Percentiles rank a stretch among this genome's conserved stretches.
These are phyloP conservation scores for Cisticola juncidis DNA, from an alignment of 2,113 vertebrate species.

Conservation along the genomic window DNA sequence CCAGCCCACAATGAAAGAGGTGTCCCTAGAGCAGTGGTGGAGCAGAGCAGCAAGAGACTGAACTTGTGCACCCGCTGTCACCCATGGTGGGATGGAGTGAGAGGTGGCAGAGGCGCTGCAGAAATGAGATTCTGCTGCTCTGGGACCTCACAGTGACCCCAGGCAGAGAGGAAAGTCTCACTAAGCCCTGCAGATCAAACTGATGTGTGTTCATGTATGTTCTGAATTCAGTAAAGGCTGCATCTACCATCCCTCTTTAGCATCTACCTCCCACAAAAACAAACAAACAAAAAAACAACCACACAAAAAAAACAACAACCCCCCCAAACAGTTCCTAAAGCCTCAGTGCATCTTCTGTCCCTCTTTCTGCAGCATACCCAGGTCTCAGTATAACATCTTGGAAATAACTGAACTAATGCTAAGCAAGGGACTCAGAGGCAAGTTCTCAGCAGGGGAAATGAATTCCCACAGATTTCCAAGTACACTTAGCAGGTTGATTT, in stretches of 20 bases:
- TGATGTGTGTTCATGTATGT: fast-evolving
- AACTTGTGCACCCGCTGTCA: not conserved
- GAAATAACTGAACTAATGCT: not conserved
- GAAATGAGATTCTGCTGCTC: not conserved
- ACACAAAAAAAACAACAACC: not conserved
- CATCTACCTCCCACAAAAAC: not conserved
- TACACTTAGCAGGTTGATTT: not conserved
- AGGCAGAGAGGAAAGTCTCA: not conserved
- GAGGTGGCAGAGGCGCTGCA: not conserved
- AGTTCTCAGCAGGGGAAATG: not conserved
- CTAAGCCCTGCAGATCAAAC: not conserved
- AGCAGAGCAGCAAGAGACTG: not conserved
- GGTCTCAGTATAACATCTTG: not conserved
- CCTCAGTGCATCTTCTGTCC: not conserved
- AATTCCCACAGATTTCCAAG: not conserved
- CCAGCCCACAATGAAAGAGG: not conserved
- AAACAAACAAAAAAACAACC: not conserved
- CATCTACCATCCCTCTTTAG: not conserved
- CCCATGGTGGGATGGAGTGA: not conserved
- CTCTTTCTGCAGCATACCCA: not conserved
- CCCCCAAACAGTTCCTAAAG: not conserved
- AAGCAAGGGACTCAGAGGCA: not conserved
- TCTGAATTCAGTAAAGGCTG: not conserved
- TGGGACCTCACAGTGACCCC: not conserved
- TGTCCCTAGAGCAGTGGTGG: not conserved